phyloP scores from a whole-genome alignment of 92 coral and sea anemone genomes.

The Epizoanthus ramosus region DNA sequence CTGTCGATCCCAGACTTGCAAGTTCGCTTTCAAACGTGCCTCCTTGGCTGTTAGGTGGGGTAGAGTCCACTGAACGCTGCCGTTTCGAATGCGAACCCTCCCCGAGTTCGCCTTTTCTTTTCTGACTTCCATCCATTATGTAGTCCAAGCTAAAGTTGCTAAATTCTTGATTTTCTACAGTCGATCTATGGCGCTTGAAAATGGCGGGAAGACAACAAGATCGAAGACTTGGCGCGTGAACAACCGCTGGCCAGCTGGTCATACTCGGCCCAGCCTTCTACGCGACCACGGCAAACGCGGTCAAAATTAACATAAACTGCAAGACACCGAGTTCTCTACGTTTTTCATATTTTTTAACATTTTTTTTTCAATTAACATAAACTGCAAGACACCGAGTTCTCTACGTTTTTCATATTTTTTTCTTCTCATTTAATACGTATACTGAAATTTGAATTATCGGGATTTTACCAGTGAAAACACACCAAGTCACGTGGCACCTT shows the following conservation, averaged over 20 bases:
- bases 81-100: conserved; percentile 72
- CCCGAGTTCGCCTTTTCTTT: conserved; percentile 68
- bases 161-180: neutral
- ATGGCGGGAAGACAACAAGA: conserved; percentile 31
- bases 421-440: too few relatives aligned
- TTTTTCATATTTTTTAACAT: too few relatives aligned
- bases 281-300: too few relatives aligned
- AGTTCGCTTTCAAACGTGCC: conserved; percentile 87
- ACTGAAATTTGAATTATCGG: too few relatives aligned
- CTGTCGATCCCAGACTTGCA: conserved; percentile 64
- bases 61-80: conserved; percentile 61
- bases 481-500: too few relatives aligned
- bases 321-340: too few relatives aligned
- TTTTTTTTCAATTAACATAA: too few relatives aligned
- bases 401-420: too few relatives aligned
- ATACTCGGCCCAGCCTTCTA: too few relatives aligned
- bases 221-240: neutral
- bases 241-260: conserved; percentile 19
- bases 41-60: conserved; percentile 51
- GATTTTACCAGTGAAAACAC: too few relatives aligned
- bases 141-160: neutral
- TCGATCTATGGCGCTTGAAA: neutral
- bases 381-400: too few relatives aligned
- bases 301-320: too few relatives aligned
- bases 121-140: conserved; percentile 71